Evolutionary conservation across 2,113 vertebrate genomes (phyloP), one percentile per base, ranked within the genome.

Genomic region (Chroicocephalus ridibundus): DNA sequence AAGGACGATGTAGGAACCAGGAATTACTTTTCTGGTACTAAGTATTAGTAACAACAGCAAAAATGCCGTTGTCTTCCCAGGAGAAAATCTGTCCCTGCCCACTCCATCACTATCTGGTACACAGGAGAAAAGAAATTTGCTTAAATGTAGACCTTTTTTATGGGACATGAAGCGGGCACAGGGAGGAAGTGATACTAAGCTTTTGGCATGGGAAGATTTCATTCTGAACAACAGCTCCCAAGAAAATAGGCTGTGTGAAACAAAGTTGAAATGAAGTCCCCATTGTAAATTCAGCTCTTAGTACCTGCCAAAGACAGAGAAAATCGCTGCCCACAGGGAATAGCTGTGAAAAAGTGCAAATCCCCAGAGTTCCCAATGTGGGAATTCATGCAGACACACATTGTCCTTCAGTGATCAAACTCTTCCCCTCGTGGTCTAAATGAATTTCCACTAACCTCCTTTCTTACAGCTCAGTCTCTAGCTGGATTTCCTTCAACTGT

Each of bases 181-280:
- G 29, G 52, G 60, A 96, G 60, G 83, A 92, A 94, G 42, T 47
- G 38, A 91, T 55, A 66, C 47, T 55, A 84, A 85, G 70, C 36
- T 93, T 58, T 84, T 3, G 6, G 74, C 62, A 87, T 66, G 61
- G 65, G 58, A 95, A 97, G 79, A 80, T 47, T 77, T 82, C n/a
- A 80, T 65, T 68, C 36, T 60, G 62, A 93, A n/a, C 36, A 92
- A 85, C 3, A 13, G 32, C 62, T 92, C 64, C 82, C 36, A 91
- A 55, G 68, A 82, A 97, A 90, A 65, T 10, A 91, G 66, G 62
- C 16, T 25, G 29, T 36, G 58, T 80, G n/a, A 85, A 87, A 80
- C 29, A 27, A 89, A 80, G 40, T n/a, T 38, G 82, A 92, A 86
- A 74, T 90, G 74, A 93, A 94, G 86, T 93, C 70, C 86, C 78